Evolutionary conservation across 2,113 vertebrate genomes (phyloP), one percentile per base, ranked within the genome.

Genomic region (Perccottus glenii): DNA sequence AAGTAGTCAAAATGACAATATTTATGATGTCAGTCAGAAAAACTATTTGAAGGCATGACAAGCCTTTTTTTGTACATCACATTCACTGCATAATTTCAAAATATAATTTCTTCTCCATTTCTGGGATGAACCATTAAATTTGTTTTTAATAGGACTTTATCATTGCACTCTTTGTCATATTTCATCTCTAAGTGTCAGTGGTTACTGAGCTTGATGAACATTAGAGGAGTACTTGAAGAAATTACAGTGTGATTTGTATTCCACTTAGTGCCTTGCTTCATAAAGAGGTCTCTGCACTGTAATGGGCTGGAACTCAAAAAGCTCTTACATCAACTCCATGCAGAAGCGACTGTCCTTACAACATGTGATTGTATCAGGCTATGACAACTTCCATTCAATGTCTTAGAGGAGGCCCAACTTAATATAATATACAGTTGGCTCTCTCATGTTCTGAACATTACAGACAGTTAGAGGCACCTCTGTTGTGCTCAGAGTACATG

Each of bases 201-300:
- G 52, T 68, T 65, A 66, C 27, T 50, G 55, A 71, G 48, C 61
- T 71, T 77, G 64, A 67, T 68, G 61, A 82, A 67, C 55, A 75
- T 83, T 48, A 78, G 64, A 77, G 56, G n/a, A 8, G 53, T 65
- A 44, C 73, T 85, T 82, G 66, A 72, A 75, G 48, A 77, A 69
- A 77, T 77, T 60, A 77, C 60, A 47, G 56, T 47, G 50, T 64
- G 64, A 85, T 83, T 70, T 85, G 77, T 53, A 49, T 76, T 78
- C 44, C 15, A 68, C 73, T 83, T 73, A 76, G 58, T 69, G 71
- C 70, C 32, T 45, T 68, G 51, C 35, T 36, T 73, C 59, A 78
- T 67, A 55, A 75, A 81, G 68, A 82, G 64, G 45, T 51, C 57
- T 50, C 33, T 45, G 51, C 55, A 53, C 52, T 75, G 19, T 77